Conservation (phyloP, 2,797 vertebrate genomes). For the Trichosurus vulpecula region DNA sequence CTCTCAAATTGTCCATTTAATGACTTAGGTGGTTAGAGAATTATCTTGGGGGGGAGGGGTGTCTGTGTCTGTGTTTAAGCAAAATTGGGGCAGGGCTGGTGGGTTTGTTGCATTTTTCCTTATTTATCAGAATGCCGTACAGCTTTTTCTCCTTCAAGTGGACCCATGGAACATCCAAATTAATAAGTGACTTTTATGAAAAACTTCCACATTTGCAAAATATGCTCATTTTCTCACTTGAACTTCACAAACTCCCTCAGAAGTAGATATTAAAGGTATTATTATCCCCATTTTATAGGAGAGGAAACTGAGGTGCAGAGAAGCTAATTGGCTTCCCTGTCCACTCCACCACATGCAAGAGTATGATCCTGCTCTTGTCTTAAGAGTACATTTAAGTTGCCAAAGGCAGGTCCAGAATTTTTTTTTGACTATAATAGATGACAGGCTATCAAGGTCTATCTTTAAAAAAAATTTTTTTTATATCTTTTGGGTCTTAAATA, state of each 20-base stretch:
- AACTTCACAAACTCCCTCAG: not conserved
- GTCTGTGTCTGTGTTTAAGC: not conserved
- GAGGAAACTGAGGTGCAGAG: not conserved
- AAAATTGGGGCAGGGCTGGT: not conserved
- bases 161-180: constrained; percentile 9
- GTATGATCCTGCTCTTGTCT: not conserved
- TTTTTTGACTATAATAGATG: not conserved
- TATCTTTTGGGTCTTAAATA: not conserved
- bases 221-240: not conserved
- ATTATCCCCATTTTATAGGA: not conserved
- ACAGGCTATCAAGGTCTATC: not conserved
- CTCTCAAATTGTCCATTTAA: not conserved
- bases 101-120: not conserved
- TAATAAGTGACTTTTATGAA: not conserved
- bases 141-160: not conserved
- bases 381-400: not conserved
- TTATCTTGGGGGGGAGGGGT: not conserved
- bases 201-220: not conserved
- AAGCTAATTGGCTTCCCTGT: not conserved
- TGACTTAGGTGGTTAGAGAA: not conserved
- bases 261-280: not conserved
- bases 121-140: not conserved
- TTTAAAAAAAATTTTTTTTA: not conserved
- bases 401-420: not conserved
- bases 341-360: not conserved